These are phyloP conservation scores for Ecliptopera silaceata DNA, from an alignment of 2,888 invertebrate genomes.

Conservation along the genomic window DNA sequence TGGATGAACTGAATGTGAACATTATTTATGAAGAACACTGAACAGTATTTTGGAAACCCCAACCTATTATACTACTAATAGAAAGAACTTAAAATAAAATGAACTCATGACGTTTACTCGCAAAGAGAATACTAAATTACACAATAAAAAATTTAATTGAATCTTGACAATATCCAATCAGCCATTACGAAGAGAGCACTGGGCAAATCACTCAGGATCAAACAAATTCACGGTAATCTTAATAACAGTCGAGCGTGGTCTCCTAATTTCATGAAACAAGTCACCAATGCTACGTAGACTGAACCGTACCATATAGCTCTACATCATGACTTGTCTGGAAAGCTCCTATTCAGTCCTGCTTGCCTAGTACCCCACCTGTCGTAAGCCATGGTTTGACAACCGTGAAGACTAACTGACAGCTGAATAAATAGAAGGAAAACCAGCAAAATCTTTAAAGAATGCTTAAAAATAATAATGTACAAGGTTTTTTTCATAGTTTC, in stretches of 20 bases:
- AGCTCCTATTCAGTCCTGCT: slow-evolving; percentile 45
- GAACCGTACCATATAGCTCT: slow-evolving; percentile 32
- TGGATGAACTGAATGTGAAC: neutral
- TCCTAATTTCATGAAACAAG: slow-evolving; percentile 28
- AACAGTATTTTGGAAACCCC: no score
- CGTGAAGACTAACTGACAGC: slow-evolving; percentile 75
- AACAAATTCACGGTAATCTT: neutral
- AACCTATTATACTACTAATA: no score
- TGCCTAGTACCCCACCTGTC: slow-evolving; percentile 74
- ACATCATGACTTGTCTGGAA: slow-evolving; percentile 3
- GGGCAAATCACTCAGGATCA: neutral
- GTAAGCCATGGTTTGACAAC: slow-evolving; percentile 74
- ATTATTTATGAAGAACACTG: no score
- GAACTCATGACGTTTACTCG: no score
- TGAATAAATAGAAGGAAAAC: slow-evolving; percentile 34
- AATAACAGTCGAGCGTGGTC: neutral
- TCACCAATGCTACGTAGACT: slow-evolving; percentile 18
- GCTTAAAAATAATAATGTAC: no score
- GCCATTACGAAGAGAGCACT: no score
- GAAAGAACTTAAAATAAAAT: no score
- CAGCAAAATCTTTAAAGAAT: no score
- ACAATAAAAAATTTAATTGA: no score
- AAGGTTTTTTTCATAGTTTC: no score
- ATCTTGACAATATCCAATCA: no score
- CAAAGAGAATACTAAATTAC: no score